Base-by-base conservation (phyloP, 2,113 vertebrate genomes). In the Clarias gariepinus region DNA sequence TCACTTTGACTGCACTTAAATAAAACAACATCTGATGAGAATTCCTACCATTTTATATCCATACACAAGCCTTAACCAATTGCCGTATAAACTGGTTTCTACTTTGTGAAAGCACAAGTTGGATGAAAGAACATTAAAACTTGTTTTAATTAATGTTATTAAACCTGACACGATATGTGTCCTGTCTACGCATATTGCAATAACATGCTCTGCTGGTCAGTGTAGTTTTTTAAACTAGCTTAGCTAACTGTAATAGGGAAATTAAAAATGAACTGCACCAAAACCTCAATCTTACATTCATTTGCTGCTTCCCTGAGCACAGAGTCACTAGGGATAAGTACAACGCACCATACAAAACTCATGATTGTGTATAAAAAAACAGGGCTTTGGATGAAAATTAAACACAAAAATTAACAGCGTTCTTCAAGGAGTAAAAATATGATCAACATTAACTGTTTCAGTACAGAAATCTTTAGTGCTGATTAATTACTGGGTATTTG, bases 291-390 rank as follows among this genome's bases (percentile, higher is more conserved):
- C 25, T 78, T 55, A 57, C 52, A 15, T 57, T 57, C 30, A 79
- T 79, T 79, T 79, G 55, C 55, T 79, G 77, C 28, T 79, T 58
- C 77, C 8, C 19, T 79, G 77, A 79, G 55, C n/a, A 33, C 53
- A 21, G 8, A 79, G 16, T 79, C 10, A 0, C 53, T 21, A 57
- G n/a, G 6, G 25, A 12, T 78, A 47, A 74, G 36, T 47, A 52
- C 25, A 53, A 77, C 47, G 53, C 74, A 15, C 47, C 47, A 53
- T 53, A 15, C 1, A 77, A 11, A 74, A 13, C 36, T 47, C 68
- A 74, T 47, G 11, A 77, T 47, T 53, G 13, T 53, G 11, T 8
- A 53, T n/a, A 41, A 71, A 77, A 63, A 7, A 53, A 47, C 47
- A 53, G 12, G 23, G 47, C n/a, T 76, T 9, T 28, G 74, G 30